Percentiles rank a stretch among this genome's conserved stretches.
These are phyloP conservation scores for Pithys albifrons DNA, from an alignment of 2,113 vertebrate species.

Conservation along the genomic window DNA sequence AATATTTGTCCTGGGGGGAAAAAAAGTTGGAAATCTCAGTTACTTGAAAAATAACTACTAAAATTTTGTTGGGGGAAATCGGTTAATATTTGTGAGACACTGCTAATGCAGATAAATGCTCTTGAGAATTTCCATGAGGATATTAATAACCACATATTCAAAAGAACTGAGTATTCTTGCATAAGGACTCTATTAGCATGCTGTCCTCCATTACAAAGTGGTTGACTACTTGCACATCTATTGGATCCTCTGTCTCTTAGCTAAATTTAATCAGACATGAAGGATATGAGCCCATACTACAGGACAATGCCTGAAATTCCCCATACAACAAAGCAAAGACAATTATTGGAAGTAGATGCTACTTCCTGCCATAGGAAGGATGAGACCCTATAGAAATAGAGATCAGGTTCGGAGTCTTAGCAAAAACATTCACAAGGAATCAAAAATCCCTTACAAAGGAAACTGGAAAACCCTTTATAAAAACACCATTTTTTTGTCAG, in stretches of 20 bases:
- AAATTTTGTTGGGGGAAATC: background rate
- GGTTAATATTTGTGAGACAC: background rate
- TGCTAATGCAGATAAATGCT: background rate
- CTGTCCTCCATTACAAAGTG: background rate
- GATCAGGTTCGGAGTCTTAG: background rate
- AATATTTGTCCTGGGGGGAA: background rate
- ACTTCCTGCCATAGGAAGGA: background rate
- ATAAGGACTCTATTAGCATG: background rate
- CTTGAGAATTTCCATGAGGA: background rate
- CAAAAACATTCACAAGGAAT: background rate
- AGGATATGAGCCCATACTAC: background rate
- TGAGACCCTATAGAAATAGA: background rate
- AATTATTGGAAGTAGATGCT: background rate
- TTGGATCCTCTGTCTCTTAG: conserved; percentile 8
- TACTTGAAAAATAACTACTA: background rate
- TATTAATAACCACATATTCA: background rate
- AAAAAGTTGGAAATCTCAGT: background rate
- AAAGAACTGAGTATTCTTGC: background rate
- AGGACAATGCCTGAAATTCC: conserved; percentile 8
- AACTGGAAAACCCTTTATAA: background rate
- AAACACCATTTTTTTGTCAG: background rate
- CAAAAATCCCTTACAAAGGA: background rate
- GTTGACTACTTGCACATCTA: background rate
- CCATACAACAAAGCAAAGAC: background rate
- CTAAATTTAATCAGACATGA: conserved; percentile 30